Evolutionary conservation across 2,113 vertebrate species (phyloP).

Genomic region (Antennarius striatus): DNA sequence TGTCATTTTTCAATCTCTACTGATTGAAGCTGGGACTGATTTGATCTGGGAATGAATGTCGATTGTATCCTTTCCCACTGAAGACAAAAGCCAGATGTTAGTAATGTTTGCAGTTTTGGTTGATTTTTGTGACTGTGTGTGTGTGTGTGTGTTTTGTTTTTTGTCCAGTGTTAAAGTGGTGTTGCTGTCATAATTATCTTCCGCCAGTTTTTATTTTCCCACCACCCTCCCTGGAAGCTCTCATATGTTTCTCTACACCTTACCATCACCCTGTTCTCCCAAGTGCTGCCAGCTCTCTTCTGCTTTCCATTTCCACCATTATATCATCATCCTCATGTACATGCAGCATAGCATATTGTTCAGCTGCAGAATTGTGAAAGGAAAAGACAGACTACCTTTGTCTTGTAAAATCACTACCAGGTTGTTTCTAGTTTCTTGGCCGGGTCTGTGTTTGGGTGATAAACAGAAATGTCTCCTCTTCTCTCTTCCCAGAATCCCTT

Average conservation of each 20-base stretch:
- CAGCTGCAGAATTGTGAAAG: constrained; percentile 51
- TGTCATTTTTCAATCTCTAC: too few relatives aligned
- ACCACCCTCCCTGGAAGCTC: constrained; percentile 12
- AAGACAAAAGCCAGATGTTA: constrained; percentile 4
- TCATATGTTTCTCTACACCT: constrained; percentile 33
- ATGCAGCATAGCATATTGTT: constrained; percentile 42
- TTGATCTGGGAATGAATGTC: background rate
- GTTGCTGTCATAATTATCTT: constrained; percentile 7
- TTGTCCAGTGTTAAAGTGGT: background rate
- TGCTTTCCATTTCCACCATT: constrained; percentile 43
- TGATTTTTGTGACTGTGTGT: too few relatives aligned
- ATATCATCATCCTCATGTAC: constrained; percentile 58
- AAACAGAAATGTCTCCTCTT: constrained; percentile 46
- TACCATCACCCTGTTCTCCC: constrained; percentile 21
- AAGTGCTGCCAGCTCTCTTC: constrained; percentile 22
- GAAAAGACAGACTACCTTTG: constrained; percentile 74
- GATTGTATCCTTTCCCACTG: background rate
- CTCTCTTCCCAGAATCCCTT: constrained; percentile 51
- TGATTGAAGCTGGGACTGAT: too few relatives aligned
- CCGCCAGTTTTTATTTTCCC: constrained; percentile 11
- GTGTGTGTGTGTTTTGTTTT: background rate
- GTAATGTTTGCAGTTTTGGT: background rate
- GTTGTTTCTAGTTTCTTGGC: constrained; percentile 63
- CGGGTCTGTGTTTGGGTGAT: constrained; percentile 61
- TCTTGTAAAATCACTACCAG: constrained; percentile 73